Conservation (phyloP, 2,888 invertebrate species). For the Pheosia tremula region DNA sequence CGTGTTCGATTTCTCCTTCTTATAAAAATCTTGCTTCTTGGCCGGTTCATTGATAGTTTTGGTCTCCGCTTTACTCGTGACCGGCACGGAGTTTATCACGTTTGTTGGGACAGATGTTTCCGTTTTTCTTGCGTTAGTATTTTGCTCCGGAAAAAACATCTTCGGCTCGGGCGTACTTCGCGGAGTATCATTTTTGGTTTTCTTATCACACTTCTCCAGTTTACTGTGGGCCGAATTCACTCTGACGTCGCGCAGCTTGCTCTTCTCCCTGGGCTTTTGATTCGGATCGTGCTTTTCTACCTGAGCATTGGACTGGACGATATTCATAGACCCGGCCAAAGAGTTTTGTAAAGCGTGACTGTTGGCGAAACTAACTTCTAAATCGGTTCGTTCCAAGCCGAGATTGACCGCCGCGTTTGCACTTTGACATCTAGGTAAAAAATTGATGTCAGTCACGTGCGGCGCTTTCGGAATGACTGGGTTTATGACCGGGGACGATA, state of each 20-base stretch:
- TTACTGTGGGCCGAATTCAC: constrained; percentile 81
- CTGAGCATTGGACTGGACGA: constrained; percentile 58
- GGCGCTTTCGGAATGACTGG: constrained; percentile 77
- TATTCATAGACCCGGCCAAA: constrained; percentile 65
- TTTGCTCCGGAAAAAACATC: constrained; percentile 78
- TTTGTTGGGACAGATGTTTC: constrained; percentile 78
- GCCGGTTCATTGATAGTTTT: constrained; percentile 68
- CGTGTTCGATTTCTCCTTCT: constrained; percentile 76
- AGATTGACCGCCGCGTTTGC: constrained; percentile 73
- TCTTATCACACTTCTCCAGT: constrained; percentile 75
- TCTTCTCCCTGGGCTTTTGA: constrained; percentile 73
- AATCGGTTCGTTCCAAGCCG: constrained; percentile 68
- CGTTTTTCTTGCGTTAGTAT: constrained; percentile 65
- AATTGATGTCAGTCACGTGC: constrained; percentile 70
- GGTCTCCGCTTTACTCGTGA: constrained; percentile 67
- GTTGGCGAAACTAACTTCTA: constrained; percentile 63
- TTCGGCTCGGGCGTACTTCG: constrained; percentile 75
- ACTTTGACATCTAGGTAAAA: constrained; percentile 78
- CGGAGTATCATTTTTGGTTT: constrained; percentile 66
- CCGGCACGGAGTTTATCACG: constrained; percentile 72
- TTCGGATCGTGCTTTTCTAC: constrained; percentile 70
- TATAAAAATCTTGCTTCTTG: constrained; percentile 81
- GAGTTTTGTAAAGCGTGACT: constrained; percentile 60
- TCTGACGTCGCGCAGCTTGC: constrained; percentile 75
- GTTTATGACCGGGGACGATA: constrained; percentile 77